Conservation (phyloP, 2,797 vertebrate species). For the Oceanodroma leucorhoa region DNA sequence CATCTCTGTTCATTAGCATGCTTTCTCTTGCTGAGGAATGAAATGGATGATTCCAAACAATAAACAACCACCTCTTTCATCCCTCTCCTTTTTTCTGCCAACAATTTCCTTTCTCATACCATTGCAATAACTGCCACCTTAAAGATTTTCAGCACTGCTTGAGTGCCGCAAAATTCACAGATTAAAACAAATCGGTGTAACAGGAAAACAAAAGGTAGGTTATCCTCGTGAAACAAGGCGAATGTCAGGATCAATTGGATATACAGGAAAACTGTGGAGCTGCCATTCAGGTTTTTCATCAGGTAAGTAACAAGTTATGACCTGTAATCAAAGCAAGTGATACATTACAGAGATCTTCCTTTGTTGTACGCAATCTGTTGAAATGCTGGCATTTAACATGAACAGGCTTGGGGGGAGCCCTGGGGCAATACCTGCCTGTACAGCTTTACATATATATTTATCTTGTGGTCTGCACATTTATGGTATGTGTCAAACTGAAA, state of each 20-base stretch:
- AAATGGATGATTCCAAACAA: not conserved
- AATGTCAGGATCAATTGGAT: not conserved
- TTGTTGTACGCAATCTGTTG: not conserved
- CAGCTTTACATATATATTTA: not conserved
- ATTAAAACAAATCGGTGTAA: not conserved
- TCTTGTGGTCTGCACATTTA: not conserved
- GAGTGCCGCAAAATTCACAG: not conserved
- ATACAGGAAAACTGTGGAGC: not conserved
- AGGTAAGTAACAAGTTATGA: constrained; percentile 3
- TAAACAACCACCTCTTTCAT: not conserved
- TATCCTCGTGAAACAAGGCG: not conserved
- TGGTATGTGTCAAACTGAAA: not conserved
- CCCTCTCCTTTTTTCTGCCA: not conserved
- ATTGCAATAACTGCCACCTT: not conserved
- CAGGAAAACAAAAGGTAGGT: not conserved
- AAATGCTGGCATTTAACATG: not conserved
- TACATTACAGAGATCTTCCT: not conserved
- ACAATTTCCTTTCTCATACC: not conserved
- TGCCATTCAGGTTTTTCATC: not conserved
- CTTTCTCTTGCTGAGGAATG: not conserved
- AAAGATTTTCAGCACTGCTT: not conserved
- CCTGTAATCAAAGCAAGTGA: not conserved
- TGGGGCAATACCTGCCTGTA: constrained; percentile 17
- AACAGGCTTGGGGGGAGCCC: not conserved
- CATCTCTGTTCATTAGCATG: not conserved